A percentile compares a stretch with the other conserved stretches of the same genome.
phyloP scores from a whole-genome alignment of 1,140 invertebrate genomes.

The Stegodyphus dumicola region DNA sequence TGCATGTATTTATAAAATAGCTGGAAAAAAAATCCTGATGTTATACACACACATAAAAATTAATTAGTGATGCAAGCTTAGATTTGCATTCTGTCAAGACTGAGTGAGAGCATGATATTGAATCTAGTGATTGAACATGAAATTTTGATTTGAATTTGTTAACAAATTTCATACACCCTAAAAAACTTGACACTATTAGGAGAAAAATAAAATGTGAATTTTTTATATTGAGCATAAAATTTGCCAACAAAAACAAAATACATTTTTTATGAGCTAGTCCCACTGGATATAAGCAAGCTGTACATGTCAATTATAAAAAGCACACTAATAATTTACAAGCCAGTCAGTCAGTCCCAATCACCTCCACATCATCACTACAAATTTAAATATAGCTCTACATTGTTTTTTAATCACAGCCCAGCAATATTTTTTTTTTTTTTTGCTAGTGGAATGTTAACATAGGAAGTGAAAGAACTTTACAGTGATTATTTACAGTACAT shows the following conservation, averaged over 20 bases:
- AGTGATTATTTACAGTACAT: conserved; percentile 56
- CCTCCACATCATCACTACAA: conserved; percentile 35
- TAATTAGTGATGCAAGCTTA: too few species aligned
- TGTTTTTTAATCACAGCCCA: conserved; percentile 56
- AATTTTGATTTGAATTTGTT: too few species aligned
- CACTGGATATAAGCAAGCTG: conserved; percentile 4
- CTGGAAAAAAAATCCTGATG: too few species aligned
- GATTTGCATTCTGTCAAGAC: too few species aligned
- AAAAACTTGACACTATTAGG: too few species aligned
- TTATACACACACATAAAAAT: too few species aligned
- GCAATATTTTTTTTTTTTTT: conserved; percentile 27
- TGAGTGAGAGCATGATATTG: too few species aligned
- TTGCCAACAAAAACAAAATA: conserved; percentile 10
- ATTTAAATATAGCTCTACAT: conserved; percentile 59
- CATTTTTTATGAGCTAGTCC: neutral
- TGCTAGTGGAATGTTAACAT: conserved; percentile 59
- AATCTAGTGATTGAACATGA: too few species aligned
- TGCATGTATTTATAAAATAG: too few species aligned
- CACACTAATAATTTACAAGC: conserved; percentile 52
- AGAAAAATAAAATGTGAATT: too few species aligned
- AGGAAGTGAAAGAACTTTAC: conserved; percentile 51
- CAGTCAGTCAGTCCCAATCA: conserved; percentile 52
- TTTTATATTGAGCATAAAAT: conserved; percentile 20
- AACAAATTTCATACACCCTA: too few species aligned
- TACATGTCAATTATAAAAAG: conserved; percentile 53